These are phyloP conservation scores for Monoplex corrugatus DNA, from an alignment of 2,888 invertebrate genomes.

Conservation along the genomic window DNA sequence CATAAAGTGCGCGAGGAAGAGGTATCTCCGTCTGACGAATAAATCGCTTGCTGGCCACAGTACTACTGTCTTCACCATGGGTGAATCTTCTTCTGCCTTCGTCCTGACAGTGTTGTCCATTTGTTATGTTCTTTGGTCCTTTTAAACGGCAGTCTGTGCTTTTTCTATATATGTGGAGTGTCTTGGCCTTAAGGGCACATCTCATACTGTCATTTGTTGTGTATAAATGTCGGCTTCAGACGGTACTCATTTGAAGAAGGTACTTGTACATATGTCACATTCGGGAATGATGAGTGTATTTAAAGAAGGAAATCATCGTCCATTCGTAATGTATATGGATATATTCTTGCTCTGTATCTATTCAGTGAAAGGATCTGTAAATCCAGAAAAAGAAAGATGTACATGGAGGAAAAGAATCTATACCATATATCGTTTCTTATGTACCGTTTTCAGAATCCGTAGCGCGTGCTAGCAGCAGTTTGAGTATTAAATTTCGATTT, in stretches of 20 bases:
- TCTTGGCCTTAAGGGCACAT: background rate
- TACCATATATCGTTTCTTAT: background rate
- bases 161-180: background rate
- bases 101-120: background rate
- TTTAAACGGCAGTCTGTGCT: background rate
- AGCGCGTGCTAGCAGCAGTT: background rate
- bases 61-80: background rate
- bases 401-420: background rate
- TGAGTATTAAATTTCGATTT: background rate
- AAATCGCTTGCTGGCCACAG: background rate
- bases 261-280: background rate
- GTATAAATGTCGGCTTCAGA: background rate
- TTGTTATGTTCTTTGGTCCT: background rate
- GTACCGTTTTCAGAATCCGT: background rate
- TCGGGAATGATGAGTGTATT: conserved; percentile 4
- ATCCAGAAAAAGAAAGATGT: background rate
- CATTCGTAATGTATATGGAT: conserved; percentile 6
- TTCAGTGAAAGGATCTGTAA: background rate
- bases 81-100: background rate
- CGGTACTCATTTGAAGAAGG: background rate
- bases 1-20: background rate
- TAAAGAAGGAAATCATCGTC: background rate
- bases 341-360: background rate
- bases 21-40: background rate
- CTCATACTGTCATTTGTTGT: background rate